A percentile compares a stretch with the other conserved stretches of the same genome.
Evolutionary conservation across 2,113 vertebrate species (phyloP).

Genomic region (Chloebia gouldiae): DNA sequence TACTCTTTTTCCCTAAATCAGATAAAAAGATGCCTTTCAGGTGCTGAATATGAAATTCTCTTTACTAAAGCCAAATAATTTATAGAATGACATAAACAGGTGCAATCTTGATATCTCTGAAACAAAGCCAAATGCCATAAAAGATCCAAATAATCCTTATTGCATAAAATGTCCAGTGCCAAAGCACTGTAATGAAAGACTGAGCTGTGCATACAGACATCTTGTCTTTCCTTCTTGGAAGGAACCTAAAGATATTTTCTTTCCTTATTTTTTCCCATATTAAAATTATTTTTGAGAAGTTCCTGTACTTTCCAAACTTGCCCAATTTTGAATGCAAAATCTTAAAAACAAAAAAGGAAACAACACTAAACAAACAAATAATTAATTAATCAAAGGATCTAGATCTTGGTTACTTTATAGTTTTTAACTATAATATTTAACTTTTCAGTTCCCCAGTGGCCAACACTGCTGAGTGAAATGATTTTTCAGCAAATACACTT

Average conservation of each 20-base stretch:
- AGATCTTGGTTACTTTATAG: not conserved
- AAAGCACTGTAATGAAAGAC: not conserved
- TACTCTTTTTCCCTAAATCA: not conserved
- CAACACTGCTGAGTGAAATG: not conserved
- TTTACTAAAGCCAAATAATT: not conserved
- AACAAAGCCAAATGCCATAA: not conserved
- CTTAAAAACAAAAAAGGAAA: not conserved
- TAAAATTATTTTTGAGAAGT: not conserved
- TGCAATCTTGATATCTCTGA: not conserved
- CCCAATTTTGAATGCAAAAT: not conserved
- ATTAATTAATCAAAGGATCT: not conserved
- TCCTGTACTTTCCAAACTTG: not conserved
- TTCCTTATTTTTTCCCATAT: not conserved
- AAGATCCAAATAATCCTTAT: not conserved
- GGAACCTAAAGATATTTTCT: not conserved
- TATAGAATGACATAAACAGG: slow-evolving; percentile 1
- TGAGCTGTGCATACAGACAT: not conserved
- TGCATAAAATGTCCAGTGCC: not conserved
- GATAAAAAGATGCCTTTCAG: not conserved
- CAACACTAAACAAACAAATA: not conserved
- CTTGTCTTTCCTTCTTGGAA: not conserved
- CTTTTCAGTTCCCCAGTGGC: not conserved
- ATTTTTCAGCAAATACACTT: not conserved
- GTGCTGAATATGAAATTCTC: not conserved
- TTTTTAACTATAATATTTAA: too few species aligned